Conservation (phyloP, 2,113 vertebrate genomes). For the Larimichthys polyactis region DNA sequence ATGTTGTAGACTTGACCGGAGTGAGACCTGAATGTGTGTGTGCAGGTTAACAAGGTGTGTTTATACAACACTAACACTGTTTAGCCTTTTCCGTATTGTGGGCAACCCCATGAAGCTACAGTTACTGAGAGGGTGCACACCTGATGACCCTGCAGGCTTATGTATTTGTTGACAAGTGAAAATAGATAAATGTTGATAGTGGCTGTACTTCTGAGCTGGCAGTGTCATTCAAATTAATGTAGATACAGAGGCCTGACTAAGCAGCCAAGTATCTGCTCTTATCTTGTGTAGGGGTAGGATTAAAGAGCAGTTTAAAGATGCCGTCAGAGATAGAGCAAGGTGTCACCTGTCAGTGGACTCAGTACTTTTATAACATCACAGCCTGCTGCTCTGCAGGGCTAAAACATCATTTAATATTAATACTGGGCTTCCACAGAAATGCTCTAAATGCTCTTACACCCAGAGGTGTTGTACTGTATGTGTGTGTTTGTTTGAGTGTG, state of each 20-base stretch:
- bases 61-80: background rate
- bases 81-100: background rate
- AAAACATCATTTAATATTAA: background rate
- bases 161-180: background rate
- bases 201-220: background rate
- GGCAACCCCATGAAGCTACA: background rate
- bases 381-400: no score
- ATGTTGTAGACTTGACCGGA: background rate
- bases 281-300: background rate
- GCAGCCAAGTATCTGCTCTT: background rate
- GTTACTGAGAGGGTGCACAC: background rate
- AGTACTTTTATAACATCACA: background rate
- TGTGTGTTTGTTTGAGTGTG: conserved; percentile 1
- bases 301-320: background rate
- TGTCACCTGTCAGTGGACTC: background rate
- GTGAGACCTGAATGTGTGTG: background rate
- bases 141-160: background rate
- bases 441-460: background rate
- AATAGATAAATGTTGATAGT: background rate
- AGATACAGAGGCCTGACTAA: background rate
- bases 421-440: background rate
- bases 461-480: background rate
- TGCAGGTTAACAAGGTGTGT: background rate
- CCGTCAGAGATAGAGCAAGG: background rate
- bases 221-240: background rate